Conservation (phyloP, 2,888 invertebrate species). For the Gibbula magus region DNA sequence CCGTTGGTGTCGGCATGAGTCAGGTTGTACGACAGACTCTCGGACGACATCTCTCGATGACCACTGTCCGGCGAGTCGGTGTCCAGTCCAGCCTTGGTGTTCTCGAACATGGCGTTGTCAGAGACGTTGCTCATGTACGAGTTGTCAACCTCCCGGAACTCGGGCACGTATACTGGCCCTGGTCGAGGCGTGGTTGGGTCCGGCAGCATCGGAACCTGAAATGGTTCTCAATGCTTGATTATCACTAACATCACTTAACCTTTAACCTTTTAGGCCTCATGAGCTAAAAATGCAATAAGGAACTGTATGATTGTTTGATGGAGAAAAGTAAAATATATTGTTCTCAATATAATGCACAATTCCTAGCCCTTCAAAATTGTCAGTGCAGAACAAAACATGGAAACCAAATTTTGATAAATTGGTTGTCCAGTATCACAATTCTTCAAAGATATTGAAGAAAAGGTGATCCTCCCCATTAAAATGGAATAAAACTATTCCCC, state of each 20-base stretch:
- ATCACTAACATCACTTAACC: background rate
- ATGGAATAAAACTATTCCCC: too few species aligned
- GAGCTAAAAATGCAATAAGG: background rate
- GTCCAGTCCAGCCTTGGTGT: conserved; percentile 61
- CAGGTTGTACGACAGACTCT: conserved; percentile 59
- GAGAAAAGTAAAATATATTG: too few species aligned
- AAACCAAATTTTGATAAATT: too few species aligned
- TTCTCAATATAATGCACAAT: too few species aligned
- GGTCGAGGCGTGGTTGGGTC: conserved; percentile 69
- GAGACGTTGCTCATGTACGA: conserved; percentile 43
- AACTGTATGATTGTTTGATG: too few species aligned
- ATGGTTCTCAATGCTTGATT: background rate
- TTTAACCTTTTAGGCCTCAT: background rate
- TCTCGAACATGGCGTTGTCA: conserved; percentile 54
- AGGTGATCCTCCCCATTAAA: too few species aligned
- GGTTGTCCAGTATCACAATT: too few species aligned
- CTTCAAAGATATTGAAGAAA: too few species aligned
- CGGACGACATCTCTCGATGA: conserved; percentile 73
- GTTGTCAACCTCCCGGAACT: conserved; percentile 46
- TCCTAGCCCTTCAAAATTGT: too few species aligned
- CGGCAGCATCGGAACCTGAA: conserved; percentile 63
- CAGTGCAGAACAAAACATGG: too few species aligned
- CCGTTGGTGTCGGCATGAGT: conserved; percentile 52
- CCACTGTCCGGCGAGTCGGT: conserved; percentile 74
- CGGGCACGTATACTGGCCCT: conserved; percentile 65